Evolutionary conservation across 2,797 vertebrate genomes (phyloP).

Genomic region (Ctenochaetus hawaiiensis): DNA sequence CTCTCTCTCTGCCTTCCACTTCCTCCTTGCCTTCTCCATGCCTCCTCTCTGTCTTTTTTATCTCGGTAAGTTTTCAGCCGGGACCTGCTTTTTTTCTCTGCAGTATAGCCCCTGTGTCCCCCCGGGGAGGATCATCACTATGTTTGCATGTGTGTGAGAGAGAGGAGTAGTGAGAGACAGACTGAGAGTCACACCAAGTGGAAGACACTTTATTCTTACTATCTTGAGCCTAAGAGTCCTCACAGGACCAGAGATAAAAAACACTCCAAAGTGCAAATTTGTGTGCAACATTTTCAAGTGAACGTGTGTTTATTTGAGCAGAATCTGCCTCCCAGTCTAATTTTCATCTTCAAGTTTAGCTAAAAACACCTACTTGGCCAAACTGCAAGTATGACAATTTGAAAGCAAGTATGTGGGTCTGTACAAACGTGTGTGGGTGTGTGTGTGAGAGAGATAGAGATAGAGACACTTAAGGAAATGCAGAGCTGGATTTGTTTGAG

Average conservation of each 20-base stretch:
- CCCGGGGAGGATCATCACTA: constrained; percentile 42
- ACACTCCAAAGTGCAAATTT: constrained; percentile 31
- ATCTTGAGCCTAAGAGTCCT: constrained; percentile 47
- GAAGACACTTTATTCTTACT: constrained; percentile 46
- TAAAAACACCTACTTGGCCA: constrained; percentile 16
- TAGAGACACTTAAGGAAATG: constrained; percentile 6
- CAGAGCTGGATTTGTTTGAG: constrained; percentile 9
- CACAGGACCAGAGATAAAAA: constrained; percentile 53
- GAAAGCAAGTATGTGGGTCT: constrained; percentile 4
- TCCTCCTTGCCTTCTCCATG: not conserved
- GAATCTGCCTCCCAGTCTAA: constrained; percentile 16
- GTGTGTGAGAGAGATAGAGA: not conserved
- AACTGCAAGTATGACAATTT: not conserved
- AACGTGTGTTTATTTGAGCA: constrained; percentile 1
- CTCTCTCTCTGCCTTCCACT: not conserved
- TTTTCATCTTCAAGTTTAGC: constrained; percentile 43
- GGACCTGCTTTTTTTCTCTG: constrained; percentile 64
- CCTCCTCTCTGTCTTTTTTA: constrained; percentile 43
- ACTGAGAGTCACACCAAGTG: not conserved
- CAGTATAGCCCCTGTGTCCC: constrained; percentile 49
- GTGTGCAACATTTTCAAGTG: constrained; percentile 35
- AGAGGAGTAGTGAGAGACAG: not conserved
- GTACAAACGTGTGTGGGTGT: not conserved
- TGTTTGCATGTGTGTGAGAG: constrained; percentile 23
- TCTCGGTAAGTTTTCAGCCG: constrained; percentile 58